Conservation (phyloP, 2,888 invertebrate species). For the Myopa testacea region DNA sequence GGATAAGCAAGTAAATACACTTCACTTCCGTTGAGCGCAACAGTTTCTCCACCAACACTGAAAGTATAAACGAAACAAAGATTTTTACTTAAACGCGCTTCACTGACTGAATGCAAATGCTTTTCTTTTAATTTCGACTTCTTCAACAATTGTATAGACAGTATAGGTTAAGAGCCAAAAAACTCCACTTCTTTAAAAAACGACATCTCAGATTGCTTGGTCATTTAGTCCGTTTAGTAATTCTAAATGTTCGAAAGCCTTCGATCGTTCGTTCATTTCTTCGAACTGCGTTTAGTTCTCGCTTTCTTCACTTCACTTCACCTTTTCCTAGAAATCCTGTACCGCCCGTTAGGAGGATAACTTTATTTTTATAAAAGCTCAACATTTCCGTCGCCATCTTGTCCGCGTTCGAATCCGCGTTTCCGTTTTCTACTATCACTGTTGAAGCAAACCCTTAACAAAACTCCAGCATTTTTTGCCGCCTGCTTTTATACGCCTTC, state of each 20-base stretch:
- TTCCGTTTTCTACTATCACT: slow-evolving; percentile 2
- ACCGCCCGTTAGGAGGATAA: slow-evolving; percentile 73
- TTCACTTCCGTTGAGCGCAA: slow-evolving; percentile 72
- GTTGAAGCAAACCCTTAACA: slow-evolving; percentile 5
- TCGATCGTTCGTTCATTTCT: no score
- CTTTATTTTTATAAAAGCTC: slow-evolving; percentile 73
- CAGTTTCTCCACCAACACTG: slow-evolving; percentile 74
- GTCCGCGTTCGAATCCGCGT: background rate
- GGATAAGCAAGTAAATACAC: slow-evolving; percentile 71
- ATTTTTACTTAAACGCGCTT: no score
- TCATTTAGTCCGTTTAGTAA: no score
- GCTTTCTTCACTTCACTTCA: background rate
- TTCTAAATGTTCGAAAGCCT: background rate
- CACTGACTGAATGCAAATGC: background rate
- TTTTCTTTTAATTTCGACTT: background rate
- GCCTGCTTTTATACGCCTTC: slow-evolving; percentile 27
- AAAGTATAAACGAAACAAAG: slow-evolving; percentile 32
- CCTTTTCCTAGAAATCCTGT: slow-evolving; percentile 71
- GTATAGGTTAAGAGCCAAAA: background rate
- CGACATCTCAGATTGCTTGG: no score
- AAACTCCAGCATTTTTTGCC: background rate
- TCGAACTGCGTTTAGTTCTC: background rate
- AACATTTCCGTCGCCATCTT: slow-evolving; percentile 66
- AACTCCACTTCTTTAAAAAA: no score
- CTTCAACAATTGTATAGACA: background rate